A percentile compares a stretch with the other conserved stretches of the same genome.
These are phyloP conservation scores for Leucophenga maculata DNA, from an alignment of 2,888 invertebrate species.

Conservation along the genomic window DNA sequence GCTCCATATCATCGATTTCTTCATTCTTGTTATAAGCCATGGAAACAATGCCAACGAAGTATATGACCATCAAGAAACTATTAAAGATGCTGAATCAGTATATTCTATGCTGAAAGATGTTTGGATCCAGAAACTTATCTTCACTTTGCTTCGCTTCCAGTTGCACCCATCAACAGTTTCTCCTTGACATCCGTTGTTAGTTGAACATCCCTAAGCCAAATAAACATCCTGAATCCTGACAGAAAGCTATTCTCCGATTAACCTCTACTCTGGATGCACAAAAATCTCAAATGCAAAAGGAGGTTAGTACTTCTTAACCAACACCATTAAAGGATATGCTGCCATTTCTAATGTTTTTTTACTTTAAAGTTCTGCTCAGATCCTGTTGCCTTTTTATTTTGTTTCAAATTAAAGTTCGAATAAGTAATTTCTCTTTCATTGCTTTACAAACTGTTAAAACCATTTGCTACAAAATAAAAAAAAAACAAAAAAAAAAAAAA, in stretches of 20 bases:
- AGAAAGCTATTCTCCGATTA: too few relatives aligned
- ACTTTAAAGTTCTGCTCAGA: too few relatives aligned
- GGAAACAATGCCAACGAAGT: conserved; percentile 96
- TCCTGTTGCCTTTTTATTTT: too few relatives aligned
- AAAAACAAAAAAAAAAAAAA: background rate
- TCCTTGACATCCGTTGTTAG: conserved; percentile 94
- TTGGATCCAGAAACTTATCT: conserved; percentile 98
- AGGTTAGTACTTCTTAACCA: too few relatives aligned
- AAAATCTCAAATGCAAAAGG: too few relatives aligned
- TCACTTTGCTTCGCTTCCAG: conserved; percentile 90
- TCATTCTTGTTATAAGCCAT: conserved; percentile 99
- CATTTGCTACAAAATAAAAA: background rate
- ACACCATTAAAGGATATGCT: too few relatives aligned
- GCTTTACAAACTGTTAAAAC: too few relatives aligned
- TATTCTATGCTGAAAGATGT: conserved; percentile 98
- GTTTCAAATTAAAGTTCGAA: too few relatives aligned
- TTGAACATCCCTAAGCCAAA: conserved; percentile 97
- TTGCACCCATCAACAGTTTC: conserved; percentile 84
- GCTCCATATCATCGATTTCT: conserved; percentile 98
- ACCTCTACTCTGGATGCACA: too few relatives aligned
- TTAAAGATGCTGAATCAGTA: conserved; percentile 99
- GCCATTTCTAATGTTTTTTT: too few relatives aligned
- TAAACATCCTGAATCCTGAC: too few relatives aligned
- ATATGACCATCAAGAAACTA: conserved; percentile 99
- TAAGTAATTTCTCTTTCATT: too few relatives aligned